phyloP scores from a whole-genome alignment of 2,888 invertebrate genomes.

The Rhopalosiphum nymphaeae region DNA sequence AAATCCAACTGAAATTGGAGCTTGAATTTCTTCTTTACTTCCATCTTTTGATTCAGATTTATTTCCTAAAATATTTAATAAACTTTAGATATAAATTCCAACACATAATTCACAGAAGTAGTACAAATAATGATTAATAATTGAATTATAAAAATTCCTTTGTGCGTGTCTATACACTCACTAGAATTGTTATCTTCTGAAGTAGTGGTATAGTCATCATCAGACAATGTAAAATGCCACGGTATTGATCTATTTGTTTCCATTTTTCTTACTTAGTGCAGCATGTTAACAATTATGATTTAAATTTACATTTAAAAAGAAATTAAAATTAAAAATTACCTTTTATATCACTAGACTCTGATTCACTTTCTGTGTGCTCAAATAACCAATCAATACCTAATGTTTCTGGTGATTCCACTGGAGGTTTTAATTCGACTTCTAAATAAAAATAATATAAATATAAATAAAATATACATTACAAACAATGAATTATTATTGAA shows the following conservation, averaged over 20 bases:
- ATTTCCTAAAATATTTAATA: conserved; percentile 49
- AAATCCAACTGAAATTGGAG: conserved; percentile 29
- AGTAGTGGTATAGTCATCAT: conserved; percentile 63
- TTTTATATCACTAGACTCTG: conserved; percentile 59
- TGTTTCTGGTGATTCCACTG: conserved; percentile 52
- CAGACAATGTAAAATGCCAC: conserved; percentile 63
- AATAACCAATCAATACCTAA: conserved; percentile 78
- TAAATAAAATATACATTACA: background rate
- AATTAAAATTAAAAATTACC: conserved; percentile 36
- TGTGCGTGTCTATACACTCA: conserved; percentile 56
- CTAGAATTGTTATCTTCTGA: conserved; percentile 64
- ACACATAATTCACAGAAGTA: background rate
- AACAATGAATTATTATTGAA: background rate
- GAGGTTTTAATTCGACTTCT: conserved; percentile 37
- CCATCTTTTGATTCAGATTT: conserved; percentile 57
- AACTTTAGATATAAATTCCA: background rate
- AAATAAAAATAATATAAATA: background rate
- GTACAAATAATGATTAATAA: background rate
- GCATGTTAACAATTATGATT: conserved; percentile 58
- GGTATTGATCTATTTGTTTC: conserved; percentile 57
- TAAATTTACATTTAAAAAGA: conserved; percentile 16
- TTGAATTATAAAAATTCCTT: background rate
- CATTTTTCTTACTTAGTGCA: conserved; percentile 56
- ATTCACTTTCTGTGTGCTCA: conserved; percentile 71
- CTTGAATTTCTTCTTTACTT: conserved; percentile 57